These are phyloP conservation scores for Alviniconcha marisindica DNA, from an alignment of 1,140 invertebrate genomes.

Conservation along the genomic window DNA sequence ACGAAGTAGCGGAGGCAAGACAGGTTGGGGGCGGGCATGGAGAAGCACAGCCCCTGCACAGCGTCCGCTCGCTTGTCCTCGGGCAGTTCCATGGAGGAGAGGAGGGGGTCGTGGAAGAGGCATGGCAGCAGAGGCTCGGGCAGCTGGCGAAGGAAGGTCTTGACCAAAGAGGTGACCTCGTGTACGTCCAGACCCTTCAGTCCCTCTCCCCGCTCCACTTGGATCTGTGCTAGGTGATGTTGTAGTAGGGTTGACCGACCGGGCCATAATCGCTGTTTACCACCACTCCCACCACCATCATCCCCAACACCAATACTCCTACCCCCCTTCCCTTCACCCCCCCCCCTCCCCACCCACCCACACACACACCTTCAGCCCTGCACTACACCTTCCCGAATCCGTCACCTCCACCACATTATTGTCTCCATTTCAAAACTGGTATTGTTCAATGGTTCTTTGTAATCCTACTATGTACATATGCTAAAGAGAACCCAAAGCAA, in stretches of 20 bases:
- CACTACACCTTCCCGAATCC: no score
- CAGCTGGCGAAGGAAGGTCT: constrained; percentile 35
- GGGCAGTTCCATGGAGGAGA: constrained; percentile 13
- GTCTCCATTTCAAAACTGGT: no score
- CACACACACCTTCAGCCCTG: no score
- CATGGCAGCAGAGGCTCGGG: constrained; percentile 31
- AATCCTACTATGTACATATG: no score
- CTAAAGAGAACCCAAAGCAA: no score
- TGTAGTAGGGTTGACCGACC: neutral
- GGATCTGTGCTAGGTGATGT: neutral
- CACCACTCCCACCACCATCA: neutral
- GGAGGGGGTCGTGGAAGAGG: constrained; percentile 33
- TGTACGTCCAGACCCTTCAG: constrained; percentile 10
- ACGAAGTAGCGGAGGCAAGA: constrained; percentile 37
- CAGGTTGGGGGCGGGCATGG: constrained; percentile 30
- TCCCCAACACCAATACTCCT: no score
- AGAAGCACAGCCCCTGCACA: constrained; percentile 30
- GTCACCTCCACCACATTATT: no score
- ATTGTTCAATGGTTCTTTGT: no score
- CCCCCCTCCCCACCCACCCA: no score
- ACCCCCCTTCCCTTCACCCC: no score
- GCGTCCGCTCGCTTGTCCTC: neutral
- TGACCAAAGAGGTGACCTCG: constrained; percentile 27
- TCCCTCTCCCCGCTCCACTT: neutral
- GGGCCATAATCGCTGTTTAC: neutral